These are phyloP conservation scores for Acropora yongei DNA, from an alignment of 64 coral and sea anemone genomes.

Conservation along the genomic window DNA sequence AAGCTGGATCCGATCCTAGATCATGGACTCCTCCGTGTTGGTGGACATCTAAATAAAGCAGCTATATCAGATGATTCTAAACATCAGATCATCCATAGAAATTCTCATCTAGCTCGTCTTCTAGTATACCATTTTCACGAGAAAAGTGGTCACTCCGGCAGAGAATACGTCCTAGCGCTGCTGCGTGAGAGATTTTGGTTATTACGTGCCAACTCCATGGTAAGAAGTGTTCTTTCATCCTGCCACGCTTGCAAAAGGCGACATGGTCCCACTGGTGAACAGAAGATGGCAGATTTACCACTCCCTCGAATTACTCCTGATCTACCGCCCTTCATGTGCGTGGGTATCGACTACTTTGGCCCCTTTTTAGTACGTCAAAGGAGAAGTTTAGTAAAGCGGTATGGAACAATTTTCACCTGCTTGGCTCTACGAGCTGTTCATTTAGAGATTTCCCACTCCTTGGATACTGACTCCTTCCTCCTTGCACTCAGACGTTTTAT, in stretches of 20 bases:
- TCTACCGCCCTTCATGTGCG: neutral
- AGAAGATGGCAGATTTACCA: neutral
- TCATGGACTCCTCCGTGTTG: neutral
- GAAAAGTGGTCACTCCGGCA: neutral
- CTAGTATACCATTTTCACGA: neutral
- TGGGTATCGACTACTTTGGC: neutral
- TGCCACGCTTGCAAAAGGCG: no score
- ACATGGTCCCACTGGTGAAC: no score
- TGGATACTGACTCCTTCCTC: no score
- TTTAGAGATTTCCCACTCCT: no score
- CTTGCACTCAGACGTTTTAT: no score
- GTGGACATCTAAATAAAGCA: neutral
- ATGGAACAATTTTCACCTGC: no score
- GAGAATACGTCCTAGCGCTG: neutral
- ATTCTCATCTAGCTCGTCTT: neutral
- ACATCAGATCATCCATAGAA: neutral
- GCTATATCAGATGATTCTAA: neutral
- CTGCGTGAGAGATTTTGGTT: neutral
- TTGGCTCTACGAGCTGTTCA: no score
- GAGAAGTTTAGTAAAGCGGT: no score
- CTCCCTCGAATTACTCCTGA: neutral
- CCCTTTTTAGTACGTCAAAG: no score
- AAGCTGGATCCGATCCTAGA: neutral
- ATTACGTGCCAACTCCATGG: neutral
- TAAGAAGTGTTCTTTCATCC: neutral